Percentiles rank a stretch among this genome's conserved stretches.
phyloP scores from a whole-genome alignment of 2,888 invertebrate species.

The Lithophane socia region DNA sequence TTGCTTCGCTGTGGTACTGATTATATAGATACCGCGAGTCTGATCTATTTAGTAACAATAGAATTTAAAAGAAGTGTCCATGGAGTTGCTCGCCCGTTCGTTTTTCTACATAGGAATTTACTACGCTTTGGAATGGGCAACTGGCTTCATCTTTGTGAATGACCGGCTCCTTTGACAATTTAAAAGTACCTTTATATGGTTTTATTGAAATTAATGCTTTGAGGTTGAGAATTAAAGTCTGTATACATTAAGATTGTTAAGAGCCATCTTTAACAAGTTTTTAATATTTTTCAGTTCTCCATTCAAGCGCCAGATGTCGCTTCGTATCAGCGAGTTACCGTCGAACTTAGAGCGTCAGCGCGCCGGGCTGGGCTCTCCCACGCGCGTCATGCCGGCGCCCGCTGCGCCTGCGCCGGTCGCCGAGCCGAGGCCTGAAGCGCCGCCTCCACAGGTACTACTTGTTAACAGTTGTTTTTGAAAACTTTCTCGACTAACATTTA shows the following conservation, averaged over 20 bases:
- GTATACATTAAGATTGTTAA: not conserved
- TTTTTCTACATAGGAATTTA: not conserved
- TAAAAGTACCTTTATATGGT: not conserved
- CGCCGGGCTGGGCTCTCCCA: conserved; percentile 94
- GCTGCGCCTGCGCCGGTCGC: conserved; percentile 77
- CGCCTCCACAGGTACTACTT: conserved; percentile 49
- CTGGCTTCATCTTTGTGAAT: not conserved
- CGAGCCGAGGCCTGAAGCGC: conserved; percentile 66
- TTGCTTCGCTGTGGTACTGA: too few relatives aligned
- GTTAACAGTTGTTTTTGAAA: not conserved
- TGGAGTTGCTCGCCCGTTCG: not conserved
- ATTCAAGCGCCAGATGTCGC: conserved; percentile 98
- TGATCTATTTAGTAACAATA: not conserved
- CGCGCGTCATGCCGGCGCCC: conserved; percentile 91
- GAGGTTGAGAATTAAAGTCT: not conserved
- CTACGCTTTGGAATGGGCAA: not conserved
- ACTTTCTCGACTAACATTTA: too few relatives aligned
- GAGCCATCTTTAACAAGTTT: not conserved
- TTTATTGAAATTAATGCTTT: not conserved
- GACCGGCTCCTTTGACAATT: not conserved
- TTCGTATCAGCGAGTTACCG: conserved; percentile 98
- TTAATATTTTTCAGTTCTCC: conserved; percentile 93
- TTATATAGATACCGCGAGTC: not conserved
- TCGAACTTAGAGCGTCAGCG: conserved; percentile 97
- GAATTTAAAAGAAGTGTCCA: not conserved